Evolutionary conservation across 37 sponge, comb jelly and placozoan genomes (phyloP).

Genomic region (Ianthella basta): DNA sequence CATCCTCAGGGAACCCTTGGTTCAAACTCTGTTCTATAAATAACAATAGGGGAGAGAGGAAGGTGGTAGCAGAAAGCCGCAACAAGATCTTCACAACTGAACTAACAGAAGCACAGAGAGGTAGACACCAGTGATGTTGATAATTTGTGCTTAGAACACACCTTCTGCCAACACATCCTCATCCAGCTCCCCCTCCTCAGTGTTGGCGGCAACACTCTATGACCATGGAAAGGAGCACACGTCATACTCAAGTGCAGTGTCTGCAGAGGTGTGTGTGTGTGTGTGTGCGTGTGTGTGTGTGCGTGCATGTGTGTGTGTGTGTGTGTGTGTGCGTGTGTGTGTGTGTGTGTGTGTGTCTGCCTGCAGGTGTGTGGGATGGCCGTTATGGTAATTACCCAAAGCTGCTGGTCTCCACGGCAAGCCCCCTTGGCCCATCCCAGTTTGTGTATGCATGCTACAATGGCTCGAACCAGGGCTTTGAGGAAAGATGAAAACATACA

Average conservation of each 20-base stretch:
- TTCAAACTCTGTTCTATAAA: slow-evolving; percentile 40
- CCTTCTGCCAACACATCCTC: slow-evolving; percentile 76
- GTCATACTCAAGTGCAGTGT: background rate
- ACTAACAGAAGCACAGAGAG: too few relatives aligned
- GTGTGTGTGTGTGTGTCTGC: too few relatives aligned
- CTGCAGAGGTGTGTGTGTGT: background rate
- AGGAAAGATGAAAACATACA: too few relatives aligned
- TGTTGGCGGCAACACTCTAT: background rate
- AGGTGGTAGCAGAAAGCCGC: background rate
- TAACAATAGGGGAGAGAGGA: background rate
- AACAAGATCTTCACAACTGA: background rate
- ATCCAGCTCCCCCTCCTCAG: slow-evolving; percentile 50
- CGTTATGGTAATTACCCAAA: background rate
- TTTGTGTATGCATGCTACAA: too few relatives aligned
- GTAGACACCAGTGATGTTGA: background rate
- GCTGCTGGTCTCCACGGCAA: background rate
- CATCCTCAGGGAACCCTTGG: slow-evolving; percentile 41
- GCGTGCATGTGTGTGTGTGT: too few relatives aligned
- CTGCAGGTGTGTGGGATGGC: background rate
- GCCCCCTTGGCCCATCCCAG: background rate
- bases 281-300: too few relatives aligned
- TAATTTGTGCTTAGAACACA: background rate
- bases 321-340: too few relatives aligned
- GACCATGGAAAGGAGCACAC: background rate
- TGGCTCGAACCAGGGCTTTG: too few relatives aligned